Evolutionary conservation across 1,140 invertebrate genomes (phyloP).

Genomic region (Drosophila eugracilis): DNA sequence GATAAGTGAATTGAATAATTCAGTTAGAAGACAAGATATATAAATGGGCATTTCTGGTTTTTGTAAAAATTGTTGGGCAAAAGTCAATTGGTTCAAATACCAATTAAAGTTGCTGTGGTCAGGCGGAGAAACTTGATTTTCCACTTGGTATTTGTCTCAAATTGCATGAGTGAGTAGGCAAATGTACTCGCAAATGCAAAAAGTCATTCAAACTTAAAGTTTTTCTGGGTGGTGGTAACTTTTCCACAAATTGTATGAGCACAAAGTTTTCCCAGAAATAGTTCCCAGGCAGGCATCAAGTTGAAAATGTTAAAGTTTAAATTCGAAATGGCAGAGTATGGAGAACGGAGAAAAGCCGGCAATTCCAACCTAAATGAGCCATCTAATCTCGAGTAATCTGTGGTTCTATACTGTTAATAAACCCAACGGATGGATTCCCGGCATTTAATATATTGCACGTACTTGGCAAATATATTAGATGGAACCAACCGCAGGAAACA

Average conservation of each 20-base stretch:
- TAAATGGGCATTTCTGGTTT: constrained; percentile 33
- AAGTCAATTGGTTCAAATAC: constrained; percentile 41
- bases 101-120: constrained; percentile 50
- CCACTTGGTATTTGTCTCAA: constrained; percentile 47
- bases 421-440: constrained; percentile 40
- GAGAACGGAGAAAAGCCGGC: background rate
- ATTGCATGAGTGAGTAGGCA: constrained; percentile 23
- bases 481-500: constrained; percentile 60
- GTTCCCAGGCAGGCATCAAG: constrained; percentile 24
- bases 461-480: constrained; percentile 57
- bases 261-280: constrained; percentile 28
- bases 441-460: constrained; percentile 67
- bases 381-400: constrained; percentile 68
- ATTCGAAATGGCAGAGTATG: constrained; percentile 21
- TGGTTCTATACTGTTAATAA: constrained; percentile 70
- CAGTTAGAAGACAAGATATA: constrained; percentile 28
- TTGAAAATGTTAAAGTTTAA: constrained; percentile 50
- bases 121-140: constrained; percentile 37
- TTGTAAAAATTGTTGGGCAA: constrained; percentile 9
- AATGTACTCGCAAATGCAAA: constrained; percentile 68
- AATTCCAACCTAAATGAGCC: constrained; percentile 55
- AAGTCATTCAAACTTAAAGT: constrained; percentile 73
- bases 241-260: constrained; percentile 55
- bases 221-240: constrained; percentile 44
- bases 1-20: constrained; percentile 49